A percentile compares a stretch with the other conserved stretches of the same genome.
Evolutionary conservation across 2,888 invertebrate genomes (phyloP).

Genomic region (Thyatira batis): DNA sequence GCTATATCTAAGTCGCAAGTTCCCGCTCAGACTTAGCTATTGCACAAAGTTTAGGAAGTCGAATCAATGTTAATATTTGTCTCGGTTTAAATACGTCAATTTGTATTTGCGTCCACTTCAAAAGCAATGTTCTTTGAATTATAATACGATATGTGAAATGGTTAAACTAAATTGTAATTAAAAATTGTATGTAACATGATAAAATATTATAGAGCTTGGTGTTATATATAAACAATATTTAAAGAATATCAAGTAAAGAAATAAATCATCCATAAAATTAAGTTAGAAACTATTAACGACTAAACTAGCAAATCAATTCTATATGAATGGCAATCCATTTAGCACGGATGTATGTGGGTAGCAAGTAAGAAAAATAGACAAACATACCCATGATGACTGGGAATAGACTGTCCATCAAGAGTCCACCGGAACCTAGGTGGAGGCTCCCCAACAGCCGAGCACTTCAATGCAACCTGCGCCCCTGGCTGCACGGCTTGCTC

Average conservation of each 20-base stretch:
- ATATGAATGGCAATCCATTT: too few relatives aligned
- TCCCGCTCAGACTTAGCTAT: background rate
- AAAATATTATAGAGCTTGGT: too few relatives aligned
- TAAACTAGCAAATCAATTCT: too few relatives aligned
- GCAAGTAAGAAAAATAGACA: background rate
- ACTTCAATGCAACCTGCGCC: constrained; percentile 90
- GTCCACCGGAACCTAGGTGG: constrained; percentile 84
- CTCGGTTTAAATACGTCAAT: constrained; percentile 8
- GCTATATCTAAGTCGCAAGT: background rate
- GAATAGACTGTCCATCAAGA: constrained; percentile 69
- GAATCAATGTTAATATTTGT: background rate
- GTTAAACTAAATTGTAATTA: background rate
- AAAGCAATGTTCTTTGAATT: background rate
- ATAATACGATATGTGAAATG: background rate
- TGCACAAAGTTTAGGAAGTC: background rate
- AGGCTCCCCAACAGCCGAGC: constrained; percentile 93
- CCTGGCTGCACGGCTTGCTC: constrained; percentile 88
- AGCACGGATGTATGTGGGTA: too few relatives aligned
- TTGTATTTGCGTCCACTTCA: background rate
- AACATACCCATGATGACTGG: constrained; percentile 72
- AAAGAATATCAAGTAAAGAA: too few relatives aligned
- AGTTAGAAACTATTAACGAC: too few relatives aligned
- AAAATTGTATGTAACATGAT: background rate
- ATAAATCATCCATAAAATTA: too few relatives aligned
- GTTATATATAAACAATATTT: too few relatives aligned